Evolutionary conservation across 2,113 vertebrate genomes (phyloP).

Genomic region (Psilopogon haemacephalus): DNA sequence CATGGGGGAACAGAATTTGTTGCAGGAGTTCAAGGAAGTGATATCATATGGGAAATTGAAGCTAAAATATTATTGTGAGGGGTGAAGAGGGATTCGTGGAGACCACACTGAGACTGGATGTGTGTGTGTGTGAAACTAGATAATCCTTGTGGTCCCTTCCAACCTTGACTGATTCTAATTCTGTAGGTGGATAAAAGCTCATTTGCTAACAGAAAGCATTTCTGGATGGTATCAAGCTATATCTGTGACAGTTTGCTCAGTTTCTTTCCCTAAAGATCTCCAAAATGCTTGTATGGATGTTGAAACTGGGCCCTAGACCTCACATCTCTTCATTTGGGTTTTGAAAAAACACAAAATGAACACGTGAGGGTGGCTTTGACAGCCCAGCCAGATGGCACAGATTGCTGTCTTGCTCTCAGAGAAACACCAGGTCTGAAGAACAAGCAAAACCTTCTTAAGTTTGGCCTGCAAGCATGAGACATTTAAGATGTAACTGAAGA

Average conservation of each 20-base stretch:
- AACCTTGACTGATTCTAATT: no score
- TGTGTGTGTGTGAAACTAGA: no score
- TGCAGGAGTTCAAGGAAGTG: background rate
- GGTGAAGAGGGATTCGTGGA: background rate
- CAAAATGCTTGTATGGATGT: background rate
- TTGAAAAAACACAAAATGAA: background rate
- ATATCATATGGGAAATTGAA: background rate
- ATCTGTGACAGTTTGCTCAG: background rate
- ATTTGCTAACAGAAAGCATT: background rate
- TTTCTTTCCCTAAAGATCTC: background rate
- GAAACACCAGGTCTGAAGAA: background rate
- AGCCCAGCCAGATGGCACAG: background rate
- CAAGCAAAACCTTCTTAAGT: background rate
- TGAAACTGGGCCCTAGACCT: background rate
- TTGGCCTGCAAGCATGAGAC: background rate
- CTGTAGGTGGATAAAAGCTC: background rate
- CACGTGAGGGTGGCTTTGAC: background rate
- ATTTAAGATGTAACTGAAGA: background rate
- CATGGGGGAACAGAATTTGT: background rate
- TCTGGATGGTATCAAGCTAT: background rate
- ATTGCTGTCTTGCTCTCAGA: background rate
- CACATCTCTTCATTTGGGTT: background rate
- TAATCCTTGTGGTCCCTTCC: no score
- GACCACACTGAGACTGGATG: background rate
- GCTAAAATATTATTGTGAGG: background rate